phyloP scores from a whole-genome alignment of 2,797 vertebrate genomes.

The Anabacerthia variegaticeps region DNA sequence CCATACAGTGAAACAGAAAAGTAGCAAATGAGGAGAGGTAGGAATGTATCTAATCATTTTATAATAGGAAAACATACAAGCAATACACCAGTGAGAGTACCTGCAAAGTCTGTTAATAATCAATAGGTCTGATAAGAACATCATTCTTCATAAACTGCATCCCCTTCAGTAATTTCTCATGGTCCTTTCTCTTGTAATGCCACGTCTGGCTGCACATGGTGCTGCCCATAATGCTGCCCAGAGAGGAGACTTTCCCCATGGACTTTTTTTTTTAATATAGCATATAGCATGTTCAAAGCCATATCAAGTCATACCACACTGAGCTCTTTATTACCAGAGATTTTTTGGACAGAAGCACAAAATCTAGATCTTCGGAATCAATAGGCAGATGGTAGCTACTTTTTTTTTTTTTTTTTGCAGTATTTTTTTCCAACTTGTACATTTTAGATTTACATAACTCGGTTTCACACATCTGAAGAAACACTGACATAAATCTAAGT shows the following conservation, averaged over 20 bases:
- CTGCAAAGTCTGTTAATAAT: conserved; percentile 9
- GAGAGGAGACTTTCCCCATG: not conserved
- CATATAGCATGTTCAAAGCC: not conserved
- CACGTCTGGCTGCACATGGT: not conserved
- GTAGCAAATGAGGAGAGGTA: conserved; percentile 20
- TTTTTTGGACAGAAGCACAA: conserved; percentile 39
- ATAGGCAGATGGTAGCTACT: conserved; percentile 58
- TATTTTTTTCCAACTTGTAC: conserved; percentile 9
- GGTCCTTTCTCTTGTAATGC: not conserved
- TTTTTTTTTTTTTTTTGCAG: not conserved
- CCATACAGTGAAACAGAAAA: conserved; percentile 11
- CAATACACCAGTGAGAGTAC: not conserved
- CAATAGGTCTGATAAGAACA: conserved; percentile 27
- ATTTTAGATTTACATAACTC: conserved; percentile 65
- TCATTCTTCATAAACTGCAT: not conserved
- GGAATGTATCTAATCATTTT: conserved; percentile 14
- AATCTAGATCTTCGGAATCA: conserved; percentile 53
- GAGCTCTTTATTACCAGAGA: conserved; percentile 69
- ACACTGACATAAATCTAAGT: conserved; percentile 46
- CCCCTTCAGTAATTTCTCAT: not conserved
- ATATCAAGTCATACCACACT: conserved; percentile 53
- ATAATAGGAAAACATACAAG: not conserved
- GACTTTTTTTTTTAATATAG: not conserved
- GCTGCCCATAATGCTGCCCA: not conserved
- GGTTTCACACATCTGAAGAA: conserved; percentile 59